Evolutionary conservation across 2,113 vertebrate species (phyloP), one percentile per base, ranked within the genome.

Genomic region (Ammodytes marinus): DNA sequence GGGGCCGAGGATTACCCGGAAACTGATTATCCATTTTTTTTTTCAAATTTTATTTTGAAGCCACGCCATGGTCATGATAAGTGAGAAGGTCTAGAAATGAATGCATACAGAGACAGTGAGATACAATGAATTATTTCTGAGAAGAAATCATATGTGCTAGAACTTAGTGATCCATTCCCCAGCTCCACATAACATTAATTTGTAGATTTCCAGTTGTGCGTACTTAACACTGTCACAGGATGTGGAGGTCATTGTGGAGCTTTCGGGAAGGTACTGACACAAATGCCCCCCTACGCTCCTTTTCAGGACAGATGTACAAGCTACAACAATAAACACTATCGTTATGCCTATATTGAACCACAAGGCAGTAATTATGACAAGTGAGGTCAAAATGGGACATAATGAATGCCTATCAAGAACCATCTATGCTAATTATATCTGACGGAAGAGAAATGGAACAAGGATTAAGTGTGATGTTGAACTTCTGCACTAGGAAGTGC

Each of bases 321-420:
- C 89, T 87, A 83, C 88, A 84, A 70, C 1, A 61, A 86, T 92
- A 93, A 94, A 92, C 85, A 93, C 91, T 83, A 79, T 94, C 79
- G 94, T 95, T 91, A 93, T 53, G 77, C 50, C 35, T 64, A 61
- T 74, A 88, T 83, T 82, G 77, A 45, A 79, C 58, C 43, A 74
- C 73, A 83, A 84, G 73, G 73, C 86, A 89, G 73, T 88, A 91
- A 94, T 95, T 92, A 93, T 82, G 79, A 91, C 81, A 74, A 84
- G 84, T 57, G 79, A 88, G 82, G 89, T 86, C 71, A 81, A 82
- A 77, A 70, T 84, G 15, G 76, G 71, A 70, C 84, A 77, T 90
- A 93, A 95, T 96, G 90, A 93, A 74, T 80, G 77, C 84, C 89
- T 83, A 81, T 92, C 84, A 86, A 63, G 79, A 82, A 67, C 58